A percentile compares a stretch with the other conserved stretches of the same genome.
phyloP scores from a whole-genome alignment of 2,888 invertebrate species.

The Tipula helvola region DNA sequence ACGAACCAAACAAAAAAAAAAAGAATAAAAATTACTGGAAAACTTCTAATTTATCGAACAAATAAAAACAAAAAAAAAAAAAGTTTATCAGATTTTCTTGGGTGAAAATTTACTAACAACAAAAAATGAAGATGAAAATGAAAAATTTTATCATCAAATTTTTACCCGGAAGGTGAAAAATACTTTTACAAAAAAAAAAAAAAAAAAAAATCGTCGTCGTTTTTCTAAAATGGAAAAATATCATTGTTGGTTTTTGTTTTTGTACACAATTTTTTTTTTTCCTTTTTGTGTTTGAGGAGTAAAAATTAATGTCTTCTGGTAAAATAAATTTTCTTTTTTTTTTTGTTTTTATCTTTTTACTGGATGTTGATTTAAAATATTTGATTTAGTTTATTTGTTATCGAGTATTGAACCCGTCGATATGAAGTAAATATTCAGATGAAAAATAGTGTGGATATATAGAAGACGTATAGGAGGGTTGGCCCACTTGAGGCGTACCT shows the following conservation, averaged over 20 bases:
- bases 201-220: background rate
- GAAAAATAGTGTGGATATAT: background rate
- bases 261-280: background rate
- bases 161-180: conserved; percentile 4
- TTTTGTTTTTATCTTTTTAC: background rate
- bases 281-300: background rate
- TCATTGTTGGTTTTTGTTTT: background rate
- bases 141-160: background rate
- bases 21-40: background rate
- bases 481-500: background rate
- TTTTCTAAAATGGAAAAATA: background rate
- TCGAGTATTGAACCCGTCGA: background rate
- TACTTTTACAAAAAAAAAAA: background rate
- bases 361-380: background rate
- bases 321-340: background rate
- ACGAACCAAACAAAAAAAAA: background rate
- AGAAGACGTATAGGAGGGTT: background rate
- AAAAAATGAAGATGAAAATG: background rate
- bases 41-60: conserved; percentile 4
- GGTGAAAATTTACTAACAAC: background rate
- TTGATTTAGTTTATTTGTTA: conserved; percentile 4
- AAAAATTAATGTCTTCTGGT: background rate
- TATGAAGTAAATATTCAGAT: background rate
- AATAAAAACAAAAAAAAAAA: background rate
- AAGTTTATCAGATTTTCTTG: background rate